Base-by-base conservation (phyloP, 2,888 invertebrate species). In the Ametastegia equiseti region DNA sequence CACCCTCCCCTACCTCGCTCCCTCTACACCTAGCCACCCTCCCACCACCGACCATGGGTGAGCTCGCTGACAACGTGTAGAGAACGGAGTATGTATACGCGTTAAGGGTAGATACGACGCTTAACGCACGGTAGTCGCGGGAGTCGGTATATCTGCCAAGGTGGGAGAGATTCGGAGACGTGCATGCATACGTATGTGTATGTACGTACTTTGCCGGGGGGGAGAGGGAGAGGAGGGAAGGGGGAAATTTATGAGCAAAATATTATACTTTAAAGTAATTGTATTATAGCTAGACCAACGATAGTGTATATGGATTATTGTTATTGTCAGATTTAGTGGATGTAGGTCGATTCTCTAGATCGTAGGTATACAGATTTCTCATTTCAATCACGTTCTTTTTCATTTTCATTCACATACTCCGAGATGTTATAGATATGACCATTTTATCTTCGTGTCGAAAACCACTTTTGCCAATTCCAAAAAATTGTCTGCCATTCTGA, bases 1-100 rank as follows among this genome's bases (percentile, higher is more conserved):
- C 65, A 15, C n/a, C 13, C 36, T 60, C 30, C 83, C 82, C 83
- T 60, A 73, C 54, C 42, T 30, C 23, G 11, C 30, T 36, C 75
- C 69, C 42, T 47, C 71, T 9, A 19, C 71, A 39, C 81, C 67
- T 67, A 67, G 36, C 65, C 65, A 67, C 71, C 30, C 15, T 71
- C 71, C 71, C 71, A 45, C 71, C 71, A 47, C 71, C 9, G 71
- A 30, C 11, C n/a, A 19, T 71, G 45, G 45, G n/a, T 30, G 23
- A 42, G 19, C 39, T 42, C 13, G 15, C 47, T 71, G 71, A 42
- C 45, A 71, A 71, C 71, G 71, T 71, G 27, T 47, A 47, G 47
- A 71, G 71, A 71, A 71, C 42, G 23, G 45, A 71, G 23, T 47
- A 47, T 71, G 63, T 63, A 47, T 71, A 71, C 71, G 71, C 71